Percentiles rank a stretch among this genome's conserved stretches.
Conservation (phyloP, 2,888 invertebrate genomes). For the Drosophila rellima region DNA sequence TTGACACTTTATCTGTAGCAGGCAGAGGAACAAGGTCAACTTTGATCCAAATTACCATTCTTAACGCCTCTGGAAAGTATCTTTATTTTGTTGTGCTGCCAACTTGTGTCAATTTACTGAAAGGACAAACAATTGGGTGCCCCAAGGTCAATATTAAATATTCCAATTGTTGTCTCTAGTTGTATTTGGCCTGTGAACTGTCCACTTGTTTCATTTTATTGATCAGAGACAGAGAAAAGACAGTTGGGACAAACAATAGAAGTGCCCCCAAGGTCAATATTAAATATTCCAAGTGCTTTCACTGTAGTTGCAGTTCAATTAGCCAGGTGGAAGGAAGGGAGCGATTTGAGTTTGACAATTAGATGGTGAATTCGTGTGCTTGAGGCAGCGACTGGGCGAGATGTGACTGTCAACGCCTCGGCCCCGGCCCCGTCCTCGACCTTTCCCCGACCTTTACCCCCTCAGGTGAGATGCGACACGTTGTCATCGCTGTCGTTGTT, state of each 20-base stretch:
- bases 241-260: constrained; percentile 3
- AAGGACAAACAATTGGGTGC: background rate
- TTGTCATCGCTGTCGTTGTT: constrained; percentile 22
- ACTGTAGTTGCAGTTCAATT: constrained; percentile 29
- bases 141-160: constrained; percentile 29
- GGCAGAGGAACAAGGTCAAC: background rate
- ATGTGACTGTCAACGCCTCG: constrained; percentile 33
- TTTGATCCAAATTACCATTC: background rate
- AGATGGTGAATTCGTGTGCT: constrained; percentile 29
- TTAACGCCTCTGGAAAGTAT: background rate
- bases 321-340: background rate
- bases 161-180: constrained; percentile 1
- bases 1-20: background rate
- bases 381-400: background rate
- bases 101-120: constrained; percentile 6
- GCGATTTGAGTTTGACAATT: constrained; percentile 26
- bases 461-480: constrained; percentile 18
- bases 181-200: background rate
- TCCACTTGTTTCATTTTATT: constrained; percentile 22
- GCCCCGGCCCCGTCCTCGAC: constrained; percentile 8
- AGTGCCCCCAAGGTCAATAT: constrained; percentile 22
- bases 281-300: constrained; percentile 21
- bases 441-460: constrained; percentile 5
- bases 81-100: background rate
- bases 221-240: constrained; percentile 8